phyloP scores from a whole-genome alignment of 2,113 vertebrate species.

The Chascanopsetta lugubris region DNA sequence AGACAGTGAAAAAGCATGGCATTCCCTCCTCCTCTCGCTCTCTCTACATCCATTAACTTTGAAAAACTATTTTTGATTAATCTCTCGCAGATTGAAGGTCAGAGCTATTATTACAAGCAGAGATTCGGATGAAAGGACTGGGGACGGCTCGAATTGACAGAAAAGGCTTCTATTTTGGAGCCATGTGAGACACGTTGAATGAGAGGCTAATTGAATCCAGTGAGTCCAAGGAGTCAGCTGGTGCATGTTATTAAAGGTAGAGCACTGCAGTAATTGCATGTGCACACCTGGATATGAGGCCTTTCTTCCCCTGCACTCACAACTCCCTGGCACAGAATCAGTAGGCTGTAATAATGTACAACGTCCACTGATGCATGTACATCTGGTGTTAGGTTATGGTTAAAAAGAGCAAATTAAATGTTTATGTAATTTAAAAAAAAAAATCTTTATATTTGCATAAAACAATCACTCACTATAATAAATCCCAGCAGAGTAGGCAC shows the following conservation, averaged over 20 bases:
- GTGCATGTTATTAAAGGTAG: conserved; percentile 35
- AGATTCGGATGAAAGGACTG: conserved; percentile 58
- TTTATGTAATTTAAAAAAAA: neutral
- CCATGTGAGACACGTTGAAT: conserved; percentile 22
- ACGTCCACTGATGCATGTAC: neutral
- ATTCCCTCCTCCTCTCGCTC: conserved; percentile 24
- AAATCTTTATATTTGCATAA: neutral
- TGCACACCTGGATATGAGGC: conserved; percentile 40
- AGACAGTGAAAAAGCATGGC: conserved; percentile 56
- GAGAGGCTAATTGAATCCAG: conserved; percentile 44
- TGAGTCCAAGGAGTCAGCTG: conserved; percentile 18
- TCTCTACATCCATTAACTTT: conserved; percentile 71
- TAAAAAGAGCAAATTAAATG: neutral
- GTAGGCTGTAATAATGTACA: neutral
- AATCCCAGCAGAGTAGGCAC: too few relatives aligned
- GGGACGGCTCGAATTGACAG: conserved; percentile 49
- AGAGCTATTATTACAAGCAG: conserved; percentile 67
- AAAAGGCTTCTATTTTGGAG: conserved; percentile 51
- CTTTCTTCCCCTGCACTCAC: neutral
- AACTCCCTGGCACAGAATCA: neutral
- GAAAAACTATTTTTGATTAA: conserved; percentile 65
- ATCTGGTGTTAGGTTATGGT: neutral
- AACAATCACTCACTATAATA: too few relatives aligned
- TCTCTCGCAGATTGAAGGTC: conserved; percentile 65
- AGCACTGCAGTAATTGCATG: conserved; percentile 6